Evolutionary conservation across 2,888 invertebrate species (phyloP).

Genomic region (Lordiphosa andalusiaca): DNA sequence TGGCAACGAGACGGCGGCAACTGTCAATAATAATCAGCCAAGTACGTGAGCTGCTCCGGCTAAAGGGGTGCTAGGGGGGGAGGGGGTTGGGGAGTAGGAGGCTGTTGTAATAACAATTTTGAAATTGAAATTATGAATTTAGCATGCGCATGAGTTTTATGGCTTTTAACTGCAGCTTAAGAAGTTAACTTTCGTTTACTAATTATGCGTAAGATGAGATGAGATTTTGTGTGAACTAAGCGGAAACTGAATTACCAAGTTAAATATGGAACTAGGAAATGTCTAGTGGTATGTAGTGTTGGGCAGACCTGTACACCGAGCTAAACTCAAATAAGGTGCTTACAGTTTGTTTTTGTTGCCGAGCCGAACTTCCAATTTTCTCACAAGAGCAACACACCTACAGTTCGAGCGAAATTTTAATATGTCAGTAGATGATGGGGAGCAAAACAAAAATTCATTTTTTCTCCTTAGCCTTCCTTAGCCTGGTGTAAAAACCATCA

Average conservation of each 20-base stretch:
- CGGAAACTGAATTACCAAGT: background rate
- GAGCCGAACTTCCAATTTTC: too few species aligned
- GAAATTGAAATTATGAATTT: constrained; percentile 75
- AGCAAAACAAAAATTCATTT: too few species aligned
- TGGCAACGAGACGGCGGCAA: constrained; percentile 48
- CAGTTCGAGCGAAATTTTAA: too few species aligned
- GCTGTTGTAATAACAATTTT: constrained; percentile 59
- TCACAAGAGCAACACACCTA: too few species aligned
- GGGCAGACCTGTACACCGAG: too few species aligned
- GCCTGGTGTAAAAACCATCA: too few species aligned
- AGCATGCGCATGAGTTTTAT: constrained; percentile 71
- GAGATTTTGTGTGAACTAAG: constrained; percentile 1
- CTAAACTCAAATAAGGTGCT: too few species aligned
- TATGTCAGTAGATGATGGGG: too few species aligned
- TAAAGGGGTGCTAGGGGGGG: background rate
- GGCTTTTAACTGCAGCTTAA: constrained; percentile 69
- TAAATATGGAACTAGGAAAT: background rate
- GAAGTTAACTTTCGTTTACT: constrained; percentile 53
- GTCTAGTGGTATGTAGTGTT: too few species aligned
- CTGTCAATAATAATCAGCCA: constrained; percentile 69
- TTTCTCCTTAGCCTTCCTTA: too few species aligned
- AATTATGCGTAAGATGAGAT: constrained; percentile 48
- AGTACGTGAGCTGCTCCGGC: constrained; percentile 19
- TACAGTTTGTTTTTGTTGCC: too few species aligned
- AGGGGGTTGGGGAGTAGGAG: constrained; percentile 3